Conservation (phyloP, 2,113 vertebrate species). For the Mellivora capensis region DNA sequence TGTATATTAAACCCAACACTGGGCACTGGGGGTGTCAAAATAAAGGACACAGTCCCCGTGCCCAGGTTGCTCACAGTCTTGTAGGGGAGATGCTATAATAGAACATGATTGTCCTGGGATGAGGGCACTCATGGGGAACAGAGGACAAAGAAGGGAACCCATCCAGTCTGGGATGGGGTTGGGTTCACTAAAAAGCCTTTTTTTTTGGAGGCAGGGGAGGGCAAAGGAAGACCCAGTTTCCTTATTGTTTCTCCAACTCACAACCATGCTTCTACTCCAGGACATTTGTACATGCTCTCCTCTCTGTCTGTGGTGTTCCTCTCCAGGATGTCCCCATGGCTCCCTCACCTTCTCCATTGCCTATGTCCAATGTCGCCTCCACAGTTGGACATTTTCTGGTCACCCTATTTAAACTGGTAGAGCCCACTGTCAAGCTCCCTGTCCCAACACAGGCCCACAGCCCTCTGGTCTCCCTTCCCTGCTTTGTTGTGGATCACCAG, state of each 20-base stretch:
- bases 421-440: not conserved
- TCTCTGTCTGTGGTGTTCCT: not conserved
- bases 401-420: not conserved
- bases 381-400: not conserved
- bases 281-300: not conserved
- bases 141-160: not conserved
- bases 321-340: not conserved
- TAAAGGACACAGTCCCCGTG: not conserved
- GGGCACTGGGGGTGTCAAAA: not conserved
- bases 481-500: not conserved
- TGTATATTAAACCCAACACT: not conserved
- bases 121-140: fast-evolving
- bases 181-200: not conserved
- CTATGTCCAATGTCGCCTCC: not conserved
- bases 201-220: too few relatives aligned
- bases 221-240: not conserved
- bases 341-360: not conserved
- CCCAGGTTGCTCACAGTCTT: not conserved
- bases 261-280: not conserved
- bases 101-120: not conserved
- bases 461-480: too few relatives aligned
- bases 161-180: not conserved
- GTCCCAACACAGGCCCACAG: not conserved
- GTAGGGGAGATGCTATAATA: not conserved
- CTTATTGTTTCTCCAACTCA: not conserved